Percentiles rank a stretch among this genome's conserved stretches.
These are phyloP conservation scores for Petaurus breviceps DNA, from an alignment of 2,113 vertebrate species.

Conservation along the genomic window DNA sequence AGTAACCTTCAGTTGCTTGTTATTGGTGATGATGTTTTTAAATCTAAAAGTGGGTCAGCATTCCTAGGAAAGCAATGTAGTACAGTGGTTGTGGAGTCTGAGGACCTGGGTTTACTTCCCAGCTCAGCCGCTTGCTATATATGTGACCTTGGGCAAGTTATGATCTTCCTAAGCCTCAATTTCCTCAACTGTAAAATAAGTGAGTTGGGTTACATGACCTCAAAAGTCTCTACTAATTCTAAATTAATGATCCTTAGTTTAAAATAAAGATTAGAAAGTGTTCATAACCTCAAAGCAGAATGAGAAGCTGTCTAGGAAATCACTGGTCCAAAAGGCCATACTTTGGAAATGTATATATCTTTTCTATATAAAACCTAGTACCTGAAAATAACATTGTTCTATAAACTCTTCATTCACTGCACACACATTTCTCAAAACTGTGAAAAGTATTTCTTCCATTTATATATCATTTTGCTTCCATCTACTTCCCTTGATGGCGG, in stretches of 20 bases:
- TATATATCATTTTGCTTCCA: constrained; percentile 38
- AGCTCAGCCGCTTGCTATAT: background rate
- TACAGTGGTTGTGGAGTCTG: background rate
- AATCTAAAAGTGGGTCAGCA: background rate
- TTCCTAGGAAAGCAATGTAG: background rate
- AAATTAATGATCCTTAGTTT: background rate
- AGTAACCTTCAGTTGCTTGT: background rate
- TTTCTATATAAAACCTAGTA: background rate
- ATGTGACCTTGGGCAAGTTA: background rate
- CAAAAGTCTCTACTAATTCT: background rate
- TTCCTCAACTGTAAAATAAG: background rate
- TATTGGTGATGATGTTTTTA: background rate
- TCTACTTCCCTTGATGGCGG: constrained; percentile 63
- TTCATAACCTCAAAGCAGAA: background rate
- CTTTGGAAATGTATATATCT: constrained; percentile 38
- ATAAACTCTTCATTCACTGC: background rate
- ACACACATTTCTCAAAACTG: background rate
- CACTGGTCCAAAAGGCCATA: background rate
- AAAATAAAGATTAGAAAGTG: background rate
- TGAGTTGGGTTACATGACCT: background rate
- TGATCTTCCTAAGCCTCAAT: background rate
- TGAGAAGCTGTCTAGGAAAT: background rate
- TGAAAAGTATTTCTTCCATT: background rate
- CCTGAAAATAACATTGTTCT: constrained; percentile 16
- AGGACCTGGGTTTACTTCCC: background rate